Conservation (phyloP, 1,140 invertebrate species). For the Potamilus streckersoni region DNA sequence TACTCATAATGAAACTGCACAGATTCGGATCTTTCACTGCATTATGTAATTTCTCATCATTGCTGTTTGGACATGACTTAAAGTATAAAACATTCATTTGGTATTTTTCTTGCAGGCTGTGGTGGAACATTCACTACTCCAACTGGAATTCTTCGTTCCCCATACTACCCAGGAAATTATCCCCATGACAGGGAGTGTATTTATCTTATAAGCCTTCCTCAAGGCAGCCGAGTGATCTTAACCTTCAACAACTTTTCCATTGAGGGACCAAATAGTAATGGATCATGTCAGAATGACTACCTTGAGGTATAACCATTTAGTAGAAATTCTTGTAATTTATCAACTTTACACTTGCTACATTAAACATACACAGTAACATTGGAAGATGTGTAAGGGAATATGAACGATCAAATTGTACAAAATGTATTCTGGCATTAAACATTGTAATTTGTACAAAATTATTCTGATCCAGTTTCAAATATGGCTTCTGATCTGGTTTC, state of each 20-base stretch:
- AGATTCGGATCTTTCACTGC: no score
- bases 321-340: neutral
- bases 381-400: no score
- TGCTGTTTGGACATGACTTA: no score
- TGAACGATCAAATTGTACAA: no score
- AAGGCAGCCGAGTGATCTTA: conserved; percentile 81
- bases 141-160: conserved; percentile 66
- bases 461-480: no score
- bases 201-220: conserved; percentile 90
- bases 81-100: neutral
- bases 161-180: conserved; percentile 96
- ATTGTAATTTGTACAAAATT: no score
- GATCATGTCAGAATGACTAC: conserved; percentile 96
- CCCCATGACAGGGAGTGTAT: conserved; percentile 93
- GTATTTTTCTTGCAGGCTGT: conserved; percentile 61
- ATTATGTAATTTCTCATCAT: no score
- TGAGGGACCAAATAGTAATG: conserved; percentile 82
- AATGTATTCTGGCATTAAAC: no score
- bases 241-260: conserved; percentile 74
- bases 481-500: no score
- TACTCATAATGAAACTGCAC: no score
- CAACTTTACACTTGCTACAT: neutral
- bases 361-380: no score
- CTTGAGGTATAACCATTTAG: conserved; percentile 72
- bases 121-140: conserved; percentile 61